These are phyloP conservation scores for Colaptes auratus DNA, from an alignment of 2,113 vertebrate species.

Conservation along the genomic window DNA sequence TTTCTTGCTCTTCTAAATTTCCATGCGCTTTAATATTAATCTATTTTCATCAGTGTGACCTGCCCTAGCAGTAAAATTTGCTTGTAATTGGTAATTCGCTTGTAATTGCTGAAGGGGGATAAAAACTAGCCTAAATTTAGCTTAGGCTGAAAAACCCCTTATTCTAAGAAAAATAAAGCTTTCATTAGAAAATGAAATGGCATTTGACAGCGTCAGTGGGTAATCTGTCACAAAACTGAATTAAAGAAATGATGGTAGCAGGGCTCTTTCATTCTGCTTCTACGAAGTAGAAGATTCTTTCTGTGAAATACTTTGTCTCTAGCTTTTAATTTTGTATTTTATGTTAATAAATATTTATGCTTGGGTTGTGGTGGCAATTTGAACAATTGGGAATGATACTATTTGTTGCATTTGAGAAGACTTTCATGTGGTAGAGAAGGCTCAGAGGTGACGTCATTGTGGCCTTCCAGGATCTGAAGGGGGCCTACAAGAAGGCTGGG, in stretches of 20 bases:
- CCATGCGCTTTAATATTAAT: conserved; percentile 23
- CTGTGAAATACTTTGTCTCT: conserved; percentile 8
- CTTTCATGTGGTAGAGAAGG: background rate
- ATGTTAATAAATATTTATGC: background rate
- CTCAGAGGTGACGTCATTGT: no score
- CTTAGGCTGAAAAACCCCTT: background rate
- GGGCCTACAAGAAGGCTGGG: no score
- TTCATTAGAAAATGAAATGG: background rate
- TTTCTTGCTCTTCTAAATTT: conserved; percentile 41
- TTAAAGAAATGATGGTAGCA: background rate
- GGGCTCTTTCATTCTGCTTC: conserved; percentile 8
- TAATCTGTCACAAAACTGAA: background rate
- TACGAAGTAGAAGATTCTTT: background rate
- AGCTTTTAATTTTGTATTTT: conserved; percentile 8
- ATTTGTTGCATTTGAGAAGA: background rate
- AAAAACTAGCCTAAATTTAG: conserved; percentile 1
- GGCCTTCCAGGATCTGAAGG: no score
- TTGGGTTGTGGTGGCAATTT: background rate
- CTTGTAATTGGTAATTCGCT: background rate
- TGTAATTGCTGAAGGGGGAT: background rate
- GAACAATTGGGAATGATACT: background rate
- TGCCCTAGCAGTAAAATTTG: background rate
- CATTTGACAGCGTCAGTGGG: background rate
- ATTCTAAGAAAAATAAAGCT: background rate
- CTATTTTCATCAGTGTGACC: background rate